Percentiles rank a stretch among this genome's conserved stretches.
Evolutionary conservation across 2,113 vertebrate genomes (phyloP).

Genomic region (Spermophilus dauricus): DNA sequence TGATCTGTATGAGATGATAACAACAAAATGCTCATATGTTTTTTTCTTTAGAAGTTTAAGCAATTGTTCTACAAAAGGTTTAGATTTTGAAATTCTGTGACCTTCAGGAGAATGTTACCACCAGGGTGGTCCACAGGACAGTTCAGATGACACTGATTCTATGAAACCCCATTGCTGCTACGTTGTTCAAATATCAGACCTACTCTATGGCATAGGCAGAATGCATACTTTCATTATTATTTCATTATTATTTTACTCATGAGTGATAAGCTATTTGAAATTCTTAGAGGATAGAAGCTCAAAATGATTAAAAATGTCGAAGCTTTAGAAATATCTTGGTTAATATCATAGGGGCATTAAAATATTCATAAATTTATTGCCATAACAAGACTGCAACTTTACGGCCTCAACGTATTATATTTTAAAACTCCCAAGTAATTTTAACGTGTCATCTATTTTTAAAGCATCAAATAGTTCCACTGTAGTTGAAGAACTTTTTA

Average conservation of each 20-base stretch:
- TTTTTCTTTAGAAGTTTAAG: constrained; percentile 66
- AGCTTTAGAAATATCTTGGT: background rate
- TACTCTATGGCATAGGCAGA: background rate
- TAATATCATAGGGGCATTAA: background rate
- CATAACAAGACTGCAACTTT: background rate
- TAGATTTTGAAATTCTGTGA: constrained; percentile 4
- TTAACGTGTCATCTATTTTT: background rate
- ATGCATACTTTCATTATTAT: background rate
- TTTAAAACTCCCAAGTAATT: background rate
- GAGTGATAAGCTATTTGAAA: background rate
- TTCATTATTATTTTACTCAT: background rate
- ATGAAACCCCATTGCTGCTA: background rate
- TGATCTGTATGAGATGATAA: constrained; percentile 34
- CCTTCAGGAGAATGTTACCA: background rate
- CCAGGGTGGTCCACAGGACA: background rate
- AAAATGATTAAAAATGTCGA: background rate
- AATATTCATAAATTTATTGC: background rate
- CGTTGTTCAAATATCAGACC: background rate
- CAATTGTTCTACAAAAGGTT: constrained; percentile 46
- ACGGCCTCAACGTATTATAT: background rate
- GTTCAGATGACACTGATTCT: background rate
- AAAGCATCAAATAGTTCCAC: background rate
- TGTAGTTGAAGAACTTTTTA: background rate
- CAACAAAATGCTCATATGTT: constrained; percentile 32
- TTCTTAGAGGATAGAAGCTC: background rate